Evolutionary conservation across 2,888 invertebrate genomes (phyloP).

Genomic region (Salticus scenicus): DNA sequence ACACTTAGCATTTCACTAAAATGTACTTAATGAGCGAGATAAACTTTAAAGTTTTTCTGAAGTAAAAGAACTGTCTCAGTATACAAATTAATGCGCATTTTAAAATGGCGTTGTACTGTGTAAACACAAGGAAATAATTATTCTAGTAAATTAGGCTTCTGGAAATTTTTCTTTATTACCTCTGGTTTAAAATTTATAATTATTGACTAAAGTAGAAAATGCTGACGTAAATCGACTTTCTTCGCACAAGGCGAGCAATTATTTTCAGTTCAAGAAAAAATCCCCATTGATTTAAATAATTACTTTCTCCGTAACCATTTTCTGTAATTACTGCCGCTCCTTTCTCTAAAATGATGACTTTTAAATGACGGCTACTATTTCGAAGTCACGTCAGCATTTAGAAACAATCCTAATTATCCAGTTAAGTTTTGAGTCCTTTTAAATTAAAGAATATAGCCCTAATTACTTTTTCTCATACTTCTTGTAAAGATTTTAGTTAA

Average conservation of each 20-base stretch:
- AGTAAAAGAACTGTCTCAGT: too few species aligned
- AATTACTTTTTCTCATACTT: too few species aligned
- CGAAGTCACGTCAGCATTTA: constrained; percentile 52
- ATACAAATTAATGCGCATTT: too few species aligned
- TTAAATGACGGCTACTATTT: constrained; percentile 51
- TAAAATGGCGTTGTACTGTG: too few species aligned
- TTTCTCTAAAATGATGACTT: constrained; percentile 51
- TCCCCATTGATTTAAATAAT: constrained; percentile 47
- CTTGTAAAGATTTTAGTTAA: too few species aligned
- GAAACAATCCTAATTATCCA: constrained; percentile 59
- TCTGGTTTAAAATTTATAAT: constrained; percentile 2
- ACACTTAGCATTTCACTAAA: too few species aligned
- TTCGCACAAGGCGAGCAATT: constrained; percentile 1
- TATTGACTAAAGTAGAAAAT: constrained; percentile 28
- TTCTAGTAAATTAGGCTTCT: neutral
- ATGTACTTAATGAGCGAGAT: too few species aligned
- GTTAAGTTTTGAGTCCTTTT: neutral
- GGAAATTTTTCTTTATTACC: neutral
- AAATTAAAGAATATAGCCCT: neutral
- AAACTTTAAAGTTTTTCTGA: too few species aligned
- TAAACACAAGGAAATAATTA: too few species aligned
- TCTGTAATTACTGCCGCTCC: constrained; percentile 45
- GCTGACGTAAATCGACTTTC: constrained; percentile 60
- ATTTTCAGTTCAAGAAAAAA: constrained; percentile 55
- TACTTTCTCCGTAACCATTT: constrained; percentile 52